Evolutionary conservation across 2,113 vertebrate species (phyloP).

Genomic region (Oriolus oriolus): DNA sequence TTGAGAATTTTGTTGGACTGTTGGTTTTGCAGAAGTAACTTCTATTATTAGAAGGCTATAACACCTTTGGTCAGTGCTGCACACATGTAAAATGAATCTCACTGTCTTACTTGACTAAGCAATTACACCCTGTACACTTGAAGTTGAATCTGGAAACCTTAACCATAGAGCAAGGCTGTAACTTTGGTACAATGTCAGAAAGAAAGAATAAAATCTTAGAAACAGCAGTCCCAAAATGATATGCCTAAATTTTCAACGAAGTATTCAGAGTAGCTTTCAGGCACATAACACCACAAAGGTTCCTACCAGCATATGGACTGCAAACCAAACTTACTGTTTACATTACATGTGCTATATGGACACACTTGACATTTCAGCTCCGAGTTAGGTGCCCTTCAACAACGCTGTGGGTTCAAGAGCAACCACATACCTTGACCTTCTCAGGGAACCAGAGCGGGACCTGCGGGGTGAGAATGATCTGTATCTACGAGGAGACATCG

Average conservation of each 20-base stretch:
- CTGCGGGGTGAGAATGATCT: constrained; percentile 78
- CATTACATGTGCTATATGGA: fast-evolving
- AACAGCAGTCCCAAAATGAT: background rate
- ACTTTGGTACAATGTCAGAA: fast-evolving
- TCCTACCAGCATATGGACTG: fast-evolving
- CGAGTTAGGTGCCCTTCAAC: fast-evolving
- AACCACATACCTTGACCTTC: constrained; percentile 77
- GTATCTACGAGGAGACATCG: constrained; percentile 80
- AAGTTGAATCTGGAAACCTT: background rate
- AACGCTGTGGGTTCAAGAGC: fast-evolving
- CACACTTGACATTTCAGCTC: fast-evolving
- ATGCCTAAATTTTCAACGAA: fast-evolving
- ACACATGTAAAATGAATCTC: fast-evolving
- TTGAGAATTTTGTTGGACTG: background rate
- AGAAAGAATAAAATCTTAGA: background rate
- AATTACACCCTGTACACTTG: background rate
- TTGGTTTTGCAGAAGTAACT: background rate
- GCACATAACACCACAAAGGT: fast-evolving
- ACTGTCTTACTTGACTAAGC: fast-evolving
- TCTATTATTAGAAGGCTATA: background rate
- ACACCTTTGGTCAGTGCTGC: background rate
- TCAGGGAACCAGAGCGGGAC: constrained; percentile 79
- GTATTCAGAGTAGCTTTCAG: fast-evolving
- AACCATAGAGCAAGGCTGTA: fast-evolving
- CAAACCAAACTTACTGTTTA: background rate